Evolutionary conservation across 2,797 vertebrate species (phyloP).

Genomic region (Xiphophorus birchmanni): DNA sequence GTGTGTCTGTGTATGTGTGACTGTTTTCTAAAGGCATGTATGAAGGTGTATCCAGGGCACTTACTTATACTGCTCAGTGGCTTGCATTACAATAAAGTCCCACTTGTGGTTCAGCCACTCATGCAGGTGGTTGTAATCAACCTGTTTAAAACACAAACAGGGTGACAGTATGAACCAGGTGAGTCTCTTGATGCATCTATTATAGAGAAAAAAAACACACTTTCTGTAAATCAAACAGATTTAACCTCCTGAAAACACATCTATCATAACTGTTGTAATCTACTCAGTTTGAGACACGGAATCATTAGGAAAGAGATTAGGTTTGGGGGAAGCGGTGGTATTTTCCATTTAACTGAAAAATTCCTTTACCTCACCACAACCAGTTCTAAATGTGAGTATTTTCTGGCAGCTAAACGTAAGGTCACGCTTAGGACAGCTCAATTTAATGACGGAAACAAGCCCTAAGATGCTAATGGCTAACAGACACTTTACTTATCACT

Average conservation of each 20-base stretch:
- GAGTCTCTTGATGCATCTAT: neutral
- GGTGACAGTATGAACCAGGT: neutral
- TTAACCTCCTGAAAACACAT: neutral
- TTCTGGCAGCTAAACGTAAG: neutral
- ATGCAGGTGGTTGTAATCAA: conserved; percentile 90
- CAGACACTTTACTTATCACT: neutral
- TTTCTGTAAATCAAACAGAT: neutral
- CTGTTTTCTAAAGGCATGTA: neutral
- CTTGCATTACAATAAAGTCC: conserved; percentile 97
- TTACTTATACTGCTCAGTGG: conserved; percentile 93
- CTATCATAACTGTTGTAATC: neutral
- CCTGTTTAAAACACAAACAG: conserved; percentile 74
- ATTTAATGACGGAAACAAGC: neutral
- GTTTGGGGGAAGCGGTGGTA: neutral
- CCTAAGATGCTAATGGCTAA: neutral
- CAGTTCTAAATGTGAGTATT: neutral
- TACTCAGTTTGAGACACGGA: neutral
- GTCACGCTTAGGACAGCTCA: neutral
- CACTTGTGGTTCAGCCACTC: conserved; percentile 96
- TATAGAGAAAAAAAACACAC: neutral
- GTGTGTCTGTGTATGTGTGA: neutral
- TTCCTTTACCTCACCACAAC: neutral
- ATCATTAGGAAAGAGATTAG: neutral
- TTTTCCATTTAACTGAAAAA: neutral
- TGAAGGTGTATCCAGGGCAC: conserved; percentile 42